A percentile compares a stretch with the other conserved stretches of the same genome.
phyloP scores from a whole-genome alignment of 2,797 vertebrate genomes.

The Botia almorhae region DNA sequence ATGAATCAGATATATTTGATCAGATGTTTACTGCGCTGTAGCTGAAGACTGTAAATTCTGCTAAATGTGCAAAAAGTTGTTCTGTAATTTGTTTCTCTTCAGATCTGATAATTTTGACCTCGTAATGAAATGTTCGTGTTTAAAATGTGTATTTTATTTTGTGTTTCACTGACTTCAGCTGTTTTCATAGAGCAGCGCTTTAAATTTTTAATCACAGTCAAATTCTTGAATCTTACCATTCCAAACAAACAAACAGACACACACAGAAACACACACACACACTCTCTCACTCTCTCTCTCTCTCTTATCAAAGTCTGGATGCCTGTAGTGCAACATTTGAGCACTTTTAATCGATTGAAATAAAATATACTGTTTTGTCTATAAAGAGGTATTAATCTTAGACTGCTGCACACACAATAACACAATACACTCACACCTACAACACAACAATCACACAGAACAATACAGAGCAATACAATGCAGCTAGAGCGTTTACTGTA shows the following conservation, averaged over 20 bases:
- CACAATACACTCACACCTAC: background rate
- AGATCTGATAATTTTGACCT: constrained; percentile 2
- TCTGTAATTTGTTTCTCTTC: background rate
- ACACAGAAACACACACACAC: background rate
- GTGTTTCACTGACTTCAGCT: background rate
- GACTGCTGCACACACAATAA: background rate
- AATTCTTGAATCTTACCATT: background rate
- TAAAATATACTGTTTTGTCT: no score
- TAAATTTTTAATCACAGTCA: background rate
- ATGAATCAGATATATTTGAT: background rate
- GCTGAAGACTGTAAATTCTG: background rate
- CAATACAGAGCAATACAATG: constrained; percentile 1
- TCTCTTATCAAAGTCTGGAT: background rate
- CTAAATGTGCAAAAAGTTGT: constrained; percentile 13
- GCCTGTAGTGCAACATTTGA: background rate
- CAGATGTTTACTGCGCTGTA: background rate
- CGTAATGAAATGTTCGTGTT: constrained; percentile 35
- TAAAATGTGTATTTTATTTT: constrained; percentile 12
- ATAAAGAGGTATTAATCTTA: background rate
- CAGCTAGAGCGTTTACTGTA: background rate
- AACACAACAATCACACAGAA: background rate
- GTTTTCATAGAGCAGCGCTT: constrained; percentile 1
- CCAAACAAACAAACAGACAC: background rate
- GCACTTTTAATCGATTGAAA: background rate
- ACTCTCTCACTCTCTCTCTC: no score